These are phyloP conservation scores for Yponomeuta evonymella DNA, from an alignment of 2,888 invertebrate genomes.

Conservation along the genomic window DNA sequence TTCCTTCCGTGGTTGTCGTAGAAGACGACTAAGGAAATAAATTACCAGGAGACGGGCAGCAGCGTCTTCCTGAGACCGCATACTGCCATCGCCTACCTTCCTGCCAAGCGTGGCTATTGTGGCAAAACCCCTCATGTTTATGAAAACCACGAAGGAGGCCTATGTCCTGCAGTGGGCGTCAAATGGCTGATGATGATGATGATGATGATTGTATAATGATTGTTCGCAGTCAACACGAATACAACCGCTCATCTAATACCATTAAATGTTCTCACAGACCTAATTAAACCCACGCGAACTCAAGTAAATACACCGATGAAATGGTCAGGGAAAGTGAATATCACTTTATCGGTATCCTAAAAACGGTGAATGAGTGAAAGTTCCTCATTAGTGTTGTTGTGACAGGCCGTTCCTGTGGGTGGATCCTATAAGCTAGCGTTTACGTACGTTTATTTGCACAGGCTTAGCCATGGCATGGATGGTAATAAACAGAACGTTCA, in stretches of 20 bases:
- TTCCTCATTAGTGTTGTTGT: neutral
- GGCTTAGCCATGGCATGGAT: neutral
- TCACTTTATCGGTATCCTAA: conserved; percentile 10
- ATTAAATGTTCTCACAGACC: neutral
- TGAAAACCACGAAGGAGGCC: too few relatives aligned
- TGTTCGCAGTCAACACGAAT: neutral
- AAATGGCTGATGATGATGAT: too few relatives aligned
- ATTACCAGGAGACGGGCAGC: too few relatives aligned
- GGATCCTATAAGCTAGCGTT: neutral
- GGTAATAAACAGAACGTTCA: neutral
- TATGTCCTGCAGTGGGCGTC: too few relatives aligned
- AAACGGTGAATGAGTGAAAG: conserved; percentile 14
- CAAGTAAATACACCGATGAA: neutral
- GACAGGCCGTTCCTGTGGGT: conserved; percentile 10
- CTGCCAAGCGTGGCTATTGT: too few relatives aligned
- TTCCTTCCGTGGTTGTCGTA: too few relatives aligned
- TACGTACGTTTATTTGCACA: conserved; percentile 1
- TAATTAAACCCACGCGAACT: neutral
- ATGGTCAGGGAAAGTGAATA: conserved; percentile 10
- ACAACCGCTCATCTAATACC: neutral
- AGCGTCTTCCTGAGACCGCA: too few relatives aligned
- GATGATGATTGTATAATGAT: too few relatives aligned
- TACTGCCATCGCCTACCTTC: too few relatives aligned
- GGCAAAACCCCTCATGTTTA: too few relatives aligned
- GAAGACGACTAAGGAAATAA: too few relatives aligned